phyloP scores from a whole-genome alignment of 1,140 invertebrate genomes.

The Gryon sp. region DNA sequence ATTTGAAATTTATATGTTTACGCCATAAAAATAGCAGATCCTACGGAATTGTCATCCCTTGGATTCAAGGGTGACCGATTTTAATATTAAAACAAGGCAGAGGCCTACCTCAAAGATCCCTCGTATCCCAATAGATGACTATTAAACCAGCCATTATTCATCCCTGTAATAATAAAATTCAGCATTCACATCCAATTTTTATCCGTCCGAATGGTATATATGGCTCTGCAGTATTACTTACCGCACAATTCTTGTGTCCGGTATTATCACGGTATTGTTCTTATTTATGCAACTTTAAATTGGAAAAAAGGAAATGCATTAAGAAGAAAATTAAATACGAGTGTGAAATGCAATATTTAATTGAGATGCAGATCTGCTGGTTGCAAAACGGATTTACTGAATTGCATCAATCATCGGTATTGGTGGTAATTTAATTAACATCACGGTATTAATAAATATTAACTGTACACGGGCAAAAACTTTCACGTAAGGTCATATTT shows the following conservation, averaged over 20 bases:
- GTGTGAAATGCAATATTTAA: slow-evolving; percentile 24
- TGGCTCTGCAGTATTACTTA: slow-evolving; percentile 44
- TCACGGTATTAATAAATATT: slow-evolving; percentile 57
- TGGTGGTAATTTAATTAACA: slow-evolving; percentile 57
- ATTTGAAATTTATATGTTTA: slow-evolving; percentile 61
- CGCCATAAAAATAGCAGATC: slow-evolving; percentile 56
- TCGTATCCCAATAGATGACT: slow-evolving; percentile 55
- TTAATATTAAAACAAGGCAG: slow-evolving; percentile 61
- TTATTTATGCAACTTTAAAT: slow-evolving; percentile 24
- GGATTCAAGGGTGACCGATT: slow-evolving; percentile 51
- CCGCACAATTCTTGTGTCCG: slow-evolving; percentile 14
- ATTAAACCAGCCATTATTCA: slow-evolving; percentile 59
- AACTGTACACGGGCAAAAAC: slow-evolving; percentile 35
- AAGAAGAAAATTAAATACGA: slow-evolving; percentile 4
- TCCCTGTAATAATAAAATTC: slow-evolving; percentile 61
- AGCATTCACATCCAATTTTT: slow-evolving; percentile 45
- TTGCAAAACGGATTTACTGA: slow-evolving; percentile 53
- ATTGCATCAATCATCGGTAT: slow-evolving; percentile 52
- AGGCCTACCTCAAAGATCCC: slow-evolving; percentile 39
- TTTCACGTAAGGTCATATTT: slow-evolving; percentile 39
- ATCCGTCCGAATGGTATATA: slow-evolving; percentile 22
- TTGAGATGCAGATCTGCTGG: slow-evolving; percentile 35
- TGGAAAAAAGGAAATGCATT: neutral
- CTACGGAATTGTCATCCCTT: slow-evolving; percentile 58
- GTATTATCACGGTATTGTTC: slow-evolving; percentile 35